These are phyloP conservation scores for Alcedo quadribrachys DNA, from an alignment of 2,797 vertebrate genomes.

Conservation along the genomic window DNA sequence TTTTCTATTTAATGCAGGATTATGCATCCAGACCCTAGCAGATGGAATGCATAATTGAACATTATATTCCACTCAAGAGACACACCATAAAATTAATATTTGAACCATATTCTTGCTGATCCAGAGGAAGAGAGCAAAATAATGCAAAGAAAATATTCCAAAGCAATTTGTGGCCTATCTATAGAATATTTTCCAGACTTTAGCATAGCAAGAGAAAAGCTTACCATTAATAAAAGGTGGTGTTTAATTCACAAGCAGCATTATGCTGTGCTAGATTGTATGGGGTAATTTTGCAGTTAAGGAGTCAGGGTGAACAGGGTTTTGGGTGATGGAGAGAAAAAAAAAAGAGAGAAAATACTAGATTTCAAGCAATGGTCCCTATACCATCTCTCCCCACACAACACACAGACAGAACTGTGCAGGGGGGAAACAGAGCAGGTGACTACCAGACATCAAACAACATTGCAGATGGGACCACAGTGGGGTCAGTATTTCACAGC, in stretches of 20 bases:
- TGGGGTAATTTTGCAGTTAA: neutral
- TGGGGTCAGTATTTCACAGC: neutral
- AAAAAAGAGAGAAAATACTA: neutral
- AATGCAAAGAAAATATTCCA: slow-evolving; percentile 45
- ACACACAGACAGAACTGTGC: neutral
- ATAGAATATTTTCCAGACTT: slow-evolving; percentile 43
- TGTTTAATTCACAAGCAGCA: neutral
- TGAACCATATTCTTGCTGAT: slow-evolving; percentile 60
- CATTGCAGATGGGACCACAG: neutral
- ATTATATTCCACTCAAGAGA: slow-evolving; percentile 56
- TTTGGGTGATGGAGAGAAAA: neutral
- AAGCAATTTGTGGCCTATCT: slow-evolving; percentile 54
- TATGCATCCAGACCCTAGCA: slow-evolving; percentile 52
- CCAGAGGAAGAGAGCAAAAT: slow-evolving; percentile 35
- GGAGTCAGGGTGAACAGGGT: neutral
- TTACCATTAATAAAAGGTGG: slow-evolving; percentile 6
- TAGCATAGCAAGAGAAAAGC: neutral
- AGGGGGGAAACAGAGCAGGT: neutral
- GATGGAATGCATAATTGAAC: slow-evolving; percentile 65
- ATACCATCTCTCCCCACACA: neutral
- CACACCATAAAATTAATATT: slow-evolving; percentile 67
- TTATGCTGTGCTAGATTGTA: neutral
- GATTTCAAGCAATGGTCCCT: neutral
- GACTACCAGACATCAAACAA: neutral
- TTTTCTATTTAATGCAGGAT: slow-evolving; percentile 51